These are phyloP conservation scores for Mystacides longicornis DNA, from an alignment of 2,888 invertebrate species.

Conservation along the genomic window DNA sequence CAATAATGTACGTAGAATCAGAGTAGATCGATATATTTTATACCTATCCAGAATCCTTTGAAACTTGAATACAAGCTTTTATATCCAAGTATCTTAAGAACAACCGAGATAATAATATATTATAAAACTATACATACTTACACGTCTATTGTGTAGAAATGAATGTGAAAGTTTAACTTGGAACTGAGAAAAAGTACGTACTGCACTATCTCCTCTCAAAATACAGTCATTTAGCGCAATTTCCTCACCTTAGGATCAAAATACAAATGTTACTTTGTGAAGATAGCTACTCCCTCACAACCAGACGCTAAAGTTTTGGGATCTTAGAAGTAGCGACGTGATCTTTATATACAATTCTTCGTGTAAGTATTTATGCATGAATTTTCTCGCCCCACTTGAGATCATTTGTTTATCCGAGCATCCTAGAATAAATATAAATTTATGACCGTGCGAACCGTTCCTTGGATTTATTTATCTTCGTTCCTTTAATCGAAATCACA, in stretches of 20 bases:
- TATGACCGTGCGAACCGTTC: not conserved
- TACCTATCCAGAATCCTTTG: too few species aligned
- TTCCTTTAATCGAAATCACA: not conserved
- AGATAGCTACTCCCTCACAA: not conserved
- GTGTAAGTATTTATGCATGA: conserved; percentile 4
- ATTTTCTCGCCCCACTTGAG: not conserved
- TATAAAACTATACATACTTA: too few species aligned
- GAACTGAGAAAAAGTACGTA: not conserved
- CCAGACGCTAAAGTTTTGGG: not conserved
- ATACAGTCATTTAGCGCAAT: not conserved
- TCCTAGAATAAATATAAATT: conserved; percentile 2
- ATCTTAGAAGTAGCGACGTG: conserved; percentile 1
- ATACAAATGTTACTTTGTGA: too few species aligned
- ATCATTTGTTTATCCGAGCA: conserved; percentile 4
- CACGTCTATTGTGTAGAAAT: too few species aligned
- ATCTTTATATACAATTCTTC: not conserved
- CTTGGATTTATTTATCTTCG: not conserved
- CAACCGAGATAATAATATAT: too few species aligned
- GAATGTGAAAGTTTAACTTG: not conserved
- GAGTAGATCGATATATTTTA: too few species aligned
- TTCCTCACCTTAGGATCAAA: not conserved
- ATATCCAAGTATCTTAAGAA: too few species aligned
- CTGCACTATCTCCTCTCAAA: not conserved
- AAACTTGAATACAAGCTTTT: too few species aligned
- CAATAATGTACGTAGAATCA: too few species aligned